Evolutionary conservation across 2,797 vertebrate species (phyloP).

Genomic region (Aselliscus stoliczkanus): DNA sequence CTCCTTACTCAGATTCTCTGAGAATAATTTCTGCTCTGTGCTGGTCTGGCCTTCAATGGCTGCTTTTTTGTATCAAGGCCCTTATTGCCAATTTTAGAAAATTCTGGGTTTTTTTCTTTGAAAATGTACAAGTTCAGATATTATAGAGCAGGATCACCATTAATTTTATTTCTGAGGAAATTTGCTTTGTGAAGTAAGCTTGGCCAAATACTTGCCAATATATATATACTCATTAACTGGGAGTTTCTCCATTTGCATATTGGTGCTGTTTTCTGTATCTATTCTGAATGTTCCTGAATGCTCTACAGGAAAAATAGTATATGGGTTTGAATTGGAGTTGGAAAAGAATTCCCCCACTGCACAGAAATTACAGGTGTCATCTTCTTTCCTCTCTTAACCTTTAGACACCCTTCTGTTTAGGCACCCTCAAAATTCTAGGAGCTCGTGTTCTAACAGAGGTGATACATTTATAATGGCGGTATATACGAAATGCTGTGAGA

Average conservation of each 20-base stretch:
- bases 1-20: not conserved
- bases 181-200: constrained; percentile 27
- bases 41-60: not conserved
- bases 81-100: constrained; percentile 4
- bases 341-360: not conserved
- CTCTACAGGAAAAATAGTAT: not conserved
- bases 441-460: not conserved
- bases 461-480: not conserved
- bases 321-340: not conserved
- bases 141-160: not conserved
- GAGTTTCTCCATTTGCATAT: not conserved
- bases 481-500: not conserved
- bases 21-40: not conserved
- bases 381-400: not conserved
- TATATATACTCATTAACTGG: not conserved
- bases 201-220: not conserved
- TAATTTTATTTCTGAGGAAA: constrained; percentile 6
- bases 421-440: not conserved
- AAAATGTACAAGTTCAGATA: not conserved
- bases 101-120: not conserved
- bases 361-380: not conserved
- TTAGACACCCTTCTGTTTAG: not conserved
- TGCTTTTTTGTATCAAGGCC: not conserved
- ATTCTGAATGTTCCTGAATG: not conserved
- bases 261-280: not conserved